Evolutionary conservation across 37 sponge, comb jelly and placozoan genomes (phyloP), one percentile per base, ranked within the genome.

Genomic region (Ephydatia muelleri): DNA sequence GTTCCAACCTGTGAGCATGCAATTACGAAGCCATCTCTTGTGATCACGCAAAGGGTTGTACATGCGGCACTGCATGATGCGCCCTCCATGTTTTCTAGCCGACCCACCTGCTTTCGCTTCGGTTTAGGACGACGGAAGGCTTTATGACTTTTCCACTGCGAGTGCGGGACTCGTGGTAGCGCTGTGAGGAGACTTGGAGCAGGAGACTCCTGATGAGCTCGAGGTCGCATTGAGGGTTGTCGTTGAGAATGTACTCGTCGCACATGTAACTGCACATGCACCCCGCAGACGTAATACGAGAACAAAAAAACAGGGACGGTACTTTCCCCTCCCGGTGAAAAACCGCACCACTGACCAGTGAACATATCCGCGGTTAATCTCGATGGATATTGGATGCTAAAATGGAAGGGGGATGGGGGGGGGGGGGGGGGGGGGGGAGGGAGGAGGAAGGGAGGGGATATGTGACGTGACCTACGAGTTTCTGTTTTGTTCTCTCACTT

Each of bases 331-430:
- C 32, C 76, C 23, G 0, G 6, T 38, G 19, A 34, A 38, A 16
- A 19, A 39, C 26, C 66, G 32, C 31, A 14, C 19, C 64, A 73
- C 88, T 64, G 39, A 88, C 89, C 88, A 92, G 48, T 88, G 82
- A 0, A 81, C 75, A 70, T 73, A 76, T 49, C 47, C 81, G 37
- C 68, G 67, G 73, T 88, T 88, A 25, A 92, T 78, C 38, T 88
- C 89, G 25, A 92, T 65, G 22, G 82, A 73, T 26, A 92, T 33
- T 26, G 89, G 83, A 77, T 92, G 92, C 49, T 79, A 72, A 29
- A 73, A 23, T 35, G 30, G n/a, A n/a, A 26, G 72, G 32, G 72
- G 72, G 5, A 28, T 5, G 72, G 72, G 72, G 32, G 32, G 66
- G 21, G 66, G 21, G 66, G 66, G 21, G 21, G 70, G 12, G 29